Evolutionary conservation across 1,140 invertebrate genomes (phyloP).

Genomic region (Microplitis mediator): DNA sequence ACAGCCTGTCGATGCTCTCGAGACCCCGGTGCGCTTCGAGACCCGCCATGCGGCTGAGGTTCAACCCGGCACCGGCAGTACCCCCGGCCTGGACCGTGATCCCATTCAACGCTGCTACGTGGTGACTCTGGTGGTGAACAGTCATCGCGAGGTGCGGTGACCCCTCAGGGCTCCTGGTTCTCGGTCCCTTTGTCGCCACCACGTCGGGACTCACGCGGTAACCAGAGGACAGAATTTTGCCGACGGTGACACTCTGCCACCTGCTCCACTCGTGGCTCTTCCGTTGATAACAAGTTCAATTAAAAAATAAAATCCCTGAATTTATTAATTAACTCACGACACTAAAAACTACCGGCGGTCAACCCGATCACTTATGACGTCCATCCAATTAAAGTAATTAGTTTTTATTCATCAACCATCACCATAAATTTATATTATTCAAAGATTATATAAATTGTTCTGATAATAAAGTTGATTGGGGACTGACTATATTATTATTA

Average conservation of each 20-base stretch:
- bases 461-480: not conserved
- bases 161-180: conserved; percentile 49
- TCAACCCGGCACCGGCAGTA: conserved; percentile 46
- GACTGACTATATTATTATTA: not conserved
- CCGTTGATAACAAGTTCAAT: not conserved
- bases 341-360: too few relatives aligned
- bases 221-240: conserved; percentile 60
- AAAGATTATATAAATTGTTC: too few relatives aligned
- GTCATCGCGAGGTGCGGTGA: conserved; percentile 54
- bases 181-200: conserved; percentile 55
- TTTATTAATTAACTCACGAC: too few relatives aligned
- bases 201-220: conserved; percentile 52
- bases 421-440: too few relatives aligned
- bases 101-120: conserved; percentile 58
- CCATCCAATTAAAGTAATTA: too few relatives aligned
- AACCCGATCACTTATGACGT: too few relatives aligned
- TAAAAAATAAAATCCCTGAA: too few relatives aligned
- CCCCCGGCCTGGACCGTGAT: conserved; percentile 43
- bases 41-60: conserved; percentile 54
- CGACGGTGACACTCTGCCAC: conserved; percentile 35
- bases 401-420: too few relatives aligned
- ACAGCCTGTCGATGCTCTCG: conserved; percentile 46
- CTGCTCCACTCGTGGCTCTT: not conserved
- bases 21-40: conserved; percentile 50
- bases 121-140: conserved; percentile 61